Conservation (phyloP, 2,888 invertebrate genomes). For the Apamea crenata region DNA sequence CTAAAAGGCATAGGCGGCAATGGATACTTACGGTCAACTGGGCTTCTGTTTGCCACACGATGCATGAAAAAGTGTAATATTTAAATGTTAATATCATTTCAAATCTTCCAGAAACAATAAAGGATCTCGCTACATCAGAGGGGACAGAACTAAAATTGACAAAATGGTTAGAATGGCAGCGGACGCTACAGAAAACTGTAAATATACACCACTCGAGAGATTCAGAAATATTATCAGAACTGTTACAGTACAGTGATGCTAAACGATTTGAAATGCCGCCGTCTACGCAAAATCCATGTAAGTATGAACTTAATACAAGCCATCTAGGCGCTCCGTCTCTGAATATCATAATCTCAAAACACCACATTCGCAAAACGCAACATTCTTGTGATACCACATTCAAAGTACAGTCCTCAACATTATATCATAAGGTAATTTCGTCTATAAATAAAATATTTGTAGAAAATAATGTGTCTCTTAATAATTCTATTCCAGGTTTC, state of each 20-base stretch:
- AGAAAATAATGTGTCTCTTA: background rate
- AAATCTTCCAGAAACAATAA: conserved; percentile 66
- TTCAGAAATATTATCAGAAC: conserved; percentile 82
- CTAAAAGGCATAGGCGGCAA: background rate
- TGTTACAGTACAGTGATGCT: conserved; percentile 87
- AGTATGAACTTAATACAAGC: conserved; percentile 52
- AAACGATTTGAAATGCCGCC: conserved; percentile 86
- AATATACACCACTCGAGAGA: conserved; percentile 86
- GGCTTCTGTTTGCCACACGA: background rate
- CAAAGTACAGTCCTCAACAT: no score
- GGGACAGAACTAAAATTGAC: conserved; percentile 72
- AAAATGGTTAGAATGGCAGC: conserved; percentile 87
- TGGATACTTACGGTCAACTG: background rate
- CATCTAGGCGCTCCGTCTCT: background rate
- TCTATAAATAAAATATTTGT: no score
- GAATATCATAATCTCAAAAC: background rate
- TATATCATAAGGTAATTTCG: no score
- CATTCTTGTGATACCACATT: no score
- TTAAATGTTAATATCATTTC: background rate
- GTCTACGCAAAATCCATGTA: conserved; percentile 83
- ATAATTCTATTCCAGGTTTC: conserved; percentile 72
- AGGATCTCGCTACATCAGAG: conserved; percentile 50
- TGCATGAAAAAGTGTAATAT: background rate
- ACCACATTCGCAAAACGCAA: no score
- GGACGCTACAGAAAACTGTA: conserved; percentile 84